Evolutionary conservation across 1,140 invertebrate genomes (phyloP).

Genomic region (Neodiprion virginianus): DNA sequence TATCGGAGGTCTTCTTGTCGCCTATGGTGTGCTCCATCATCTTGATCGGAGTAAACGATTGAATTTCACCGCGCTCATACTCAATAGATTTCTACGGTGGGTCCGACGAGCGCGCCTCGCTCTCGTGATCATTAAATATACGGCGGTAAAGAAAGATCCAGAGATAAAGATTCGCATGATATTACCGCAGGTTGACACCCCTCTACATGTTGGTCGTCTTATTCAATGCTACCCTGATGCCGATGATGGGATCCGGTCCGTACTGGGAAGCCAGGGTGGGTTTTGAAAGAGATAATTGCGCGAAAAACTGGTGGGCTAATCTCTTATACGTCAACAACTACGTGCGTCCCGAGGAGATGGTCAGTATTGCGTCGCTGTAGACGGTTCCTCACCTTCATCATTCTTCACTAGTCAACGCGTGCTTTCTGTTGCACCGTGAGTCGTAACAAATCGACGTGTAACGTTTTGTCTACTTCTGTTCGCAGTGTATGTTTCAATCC

Average conservation of each 20-base stretch:
- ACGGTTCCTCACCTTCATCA: too few species aligned
- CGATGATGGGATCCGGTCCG: slow-evolving; percentile 46
- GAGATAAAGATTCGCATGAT: too few species aligned
- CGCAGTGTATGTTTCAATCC: slow-evolving; percentile 64
- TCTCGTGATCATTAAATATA: too few species aligned
- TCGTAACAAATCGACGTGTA: too few species aligned
- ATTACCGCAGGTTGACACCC: slow-evolving; percentile 49
- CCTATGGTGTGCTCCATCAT: slow-evolving; percentile 42
- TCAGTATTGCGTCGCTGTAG: slow-evolving; percentile 14
- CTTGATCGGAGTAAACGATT: slow-evolving; percentile 45
- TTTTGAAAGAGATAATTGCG: slow-evolving; percentile 47
- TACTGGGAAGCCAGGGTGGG: slow-evolving; percentile 41
- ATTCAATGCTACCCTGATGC: slow-evolving; percentile 45
- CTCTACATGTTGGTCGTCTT: slow-evolving; percentile 48
- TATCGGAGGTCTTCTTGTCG: slow-evolving; percentile 44
- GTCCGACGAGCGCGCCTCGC: neutral
- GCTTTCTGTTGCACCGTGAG: too few species aligned
- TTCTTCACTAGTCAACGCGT: too few species aligned
- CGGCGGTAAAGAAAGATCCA: too few species aligned
- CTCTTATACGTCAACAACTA: slow-evolving; percentile 67
- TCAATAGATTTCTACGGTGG: slow-evolving; percentile 45
- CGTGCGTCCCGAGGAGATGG: slow-evolving; percentile 46
- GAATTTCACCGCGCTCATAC: slow-evolving; percentile 33
- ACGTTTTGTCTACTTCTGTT: slow-evolving; percentile 20
- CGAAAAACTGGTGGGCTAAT: slow-evolving; percentile 66